A percentile compares a stretch with the other conserved stretches of the same genome.
Evolutionary conservation across 2,113 vertebrate genomes (phyloP).

Genomic region (Paramormyrops kingsleyae): DNA sequence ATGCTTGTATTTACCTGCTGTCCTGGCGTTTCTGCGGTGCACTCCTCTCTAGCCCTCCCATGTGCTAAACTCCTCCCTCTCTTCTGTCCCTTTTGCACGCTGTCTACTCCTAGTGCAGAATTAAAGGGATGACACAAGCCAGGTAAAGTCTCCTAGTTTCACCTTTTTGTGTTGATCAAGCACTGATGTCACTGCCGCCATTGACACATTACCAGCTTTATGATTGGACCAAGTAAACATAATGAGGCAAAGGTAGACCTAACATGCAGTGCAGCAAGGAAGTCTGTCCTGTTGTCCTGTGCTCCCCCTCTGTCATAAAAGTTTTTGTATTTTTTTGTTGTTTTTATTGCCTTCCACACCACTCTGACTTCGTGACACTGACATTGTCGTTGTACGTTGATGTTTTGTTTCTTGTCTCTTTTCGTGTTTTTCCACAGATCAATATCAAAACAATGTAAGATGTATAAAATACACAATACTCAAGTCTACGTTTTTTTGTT

Average conservation of each 20-base stretch:
- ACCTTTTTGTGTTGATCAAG: background rate
- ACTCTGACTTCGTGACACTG: background rate
- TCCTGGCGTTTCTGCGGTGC: background rate
- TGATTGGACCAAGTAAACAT: background rate
- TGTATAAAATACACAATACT: background rate
- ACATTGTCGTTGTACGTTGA: background rate
- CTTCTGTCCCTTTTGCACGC: constrained; percentile 61
- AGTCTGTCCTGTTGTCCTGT: background rate
- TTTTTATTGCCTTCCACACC: background rate
- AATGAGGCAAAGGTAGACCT: background rate
- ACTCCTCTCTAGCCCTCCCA: constrained; percentile 54
- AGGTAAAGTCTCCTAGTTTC: constrained; percentile 71
- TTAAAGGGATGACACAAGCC: constrained; percentile 78
- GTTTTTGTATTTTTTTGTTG: background rate
- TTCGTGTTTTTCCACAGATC: background rate
- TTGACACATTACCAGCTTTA: background rate
- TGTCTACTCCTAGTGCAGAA: constrained; percentile 89
- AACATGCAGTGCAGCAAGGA: background rate
- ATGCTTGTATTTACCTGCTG: background rate
- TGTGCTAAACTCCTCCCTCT: constrained; percentile 61
- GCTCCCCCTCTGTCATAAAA: background rate
- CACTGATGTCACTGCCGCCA: background rate
- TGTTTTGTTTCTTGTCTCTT: background rate
- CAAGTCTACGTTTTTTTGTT: background rate
- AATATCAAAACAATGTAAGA: background rate